These are phyloP conservation scores for Phthorimaea operculella DNA, from an alignment of 1,140 invertebrate genomes.

Conservation along the genomic window DNA sequence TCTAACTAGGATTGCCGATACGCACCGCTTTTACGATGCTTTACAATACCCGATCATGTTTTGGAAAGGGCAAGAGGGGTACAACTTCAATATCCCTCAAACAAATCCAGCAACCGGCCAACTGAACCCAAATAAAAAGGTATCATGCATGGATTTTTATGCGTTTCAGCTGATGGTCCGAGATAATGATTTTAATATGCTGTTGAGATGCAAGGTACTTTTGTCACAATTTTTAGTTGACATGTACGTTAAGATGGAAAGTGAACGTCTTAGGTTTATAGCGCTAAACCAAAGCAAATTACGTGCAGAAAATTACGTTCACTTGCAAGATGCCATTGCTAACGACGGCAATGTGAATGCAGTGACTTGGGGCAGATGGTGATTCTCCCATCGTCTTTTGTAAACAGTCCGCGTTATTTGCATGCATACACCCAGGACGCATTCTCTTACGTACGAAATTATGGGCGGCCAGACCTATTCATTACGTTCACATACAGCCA, in stretches of 20 bases:
- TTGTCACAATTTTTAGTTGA: constrained; percentile 48
- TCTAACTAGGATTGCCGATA: constrained; percentile 35
- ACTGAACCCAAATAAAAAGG: too few relatives aligned
- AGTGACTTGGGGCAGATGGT: constrained; percentile 25
- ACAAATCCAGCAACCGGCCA: constrained; percentile 11
- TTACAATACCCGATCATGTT: constrained; percentile 28
- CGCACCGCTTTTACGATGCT: constrained; percentile 22
- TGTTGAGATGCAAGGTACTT: constrained; percentile 31
- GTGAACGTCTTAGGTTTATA: constrained; percentile 39
- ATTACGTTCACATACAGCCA: constrained; percentile 65
- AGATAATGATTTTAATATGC: constrained; percentile 29
- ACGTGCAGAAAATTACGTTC: constrained; percentile 42
- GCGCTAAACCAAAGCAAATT: constrained; percentile 42
- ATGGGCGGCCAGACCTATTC: constrained; percentile 54
- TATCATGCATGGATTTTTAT: too few relatives aligned
- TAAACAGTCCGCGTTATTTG: constrained; percentile 47
- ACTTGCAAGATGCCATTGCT: constrained; percentile 32
- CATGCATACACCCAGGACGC: constrained; percentile 56
- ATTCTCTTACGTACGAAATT: constrained; percentile 46
- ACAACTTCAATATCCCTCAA: constrained; percentile 23
- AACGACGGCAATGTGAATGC: constrained; percentile 26
- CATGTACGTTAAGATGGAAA: constrained; percentile 50
- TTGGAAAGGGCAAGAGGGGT: constrained; percentile 25
- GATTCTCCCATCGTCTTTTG: constrained; percentile 45
- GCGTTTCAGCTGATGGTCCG: constrained; percentile 37